Conservation (phyloP, 2,888 invertebrate genomes). For the Noctua pronuba region DNA sequence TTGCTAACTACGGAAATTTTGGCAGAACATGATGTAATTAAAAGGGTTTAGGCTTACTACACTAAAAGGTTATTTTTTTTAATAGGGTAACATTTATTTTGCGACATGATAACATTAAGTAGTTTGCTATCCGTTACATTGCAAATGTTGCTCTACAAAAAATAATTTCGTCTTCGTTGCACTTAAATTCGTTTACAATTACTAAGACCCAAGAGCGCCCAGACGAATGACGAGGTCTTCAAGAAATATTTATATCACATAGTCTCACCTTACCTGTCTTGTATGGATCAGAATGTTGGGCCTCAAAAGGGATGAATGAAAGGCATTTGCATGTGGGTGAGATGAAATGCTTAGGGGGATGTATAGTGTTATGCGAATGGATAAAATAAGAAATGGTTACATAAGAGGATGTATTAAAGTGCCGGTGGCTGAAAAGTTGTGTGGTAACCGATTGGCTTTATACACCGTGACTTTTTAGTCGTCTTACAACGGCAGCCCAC, state of each 20-base stretch:
- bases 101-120: not conserved
- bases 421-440: no score
- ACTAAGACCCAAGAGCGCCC: not conserved
- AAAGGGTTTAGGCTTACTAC: not conserved
- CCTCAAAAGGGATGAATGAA: no score
- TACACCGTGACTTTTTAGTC: no score
- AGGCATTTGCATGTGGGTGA: no score
- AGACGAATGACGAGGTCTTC: not conserved
- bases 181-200: not conserved
- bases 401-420: no score
- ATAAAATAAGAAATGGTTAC: no score
- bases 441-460: no score
- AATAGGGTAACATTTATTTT: not conserved
- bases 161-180: not conserved
- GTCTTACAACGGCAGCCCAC: no score
- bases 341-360: no score
- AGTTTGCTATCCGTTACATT: not conserved
- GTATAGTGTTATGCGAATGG: no score
- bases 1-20: slow-evolving; percentile 21
- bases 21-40: slow-evolving; percentile 14
- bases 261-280: not conserved
- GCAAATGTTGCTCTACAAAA: not conserved
- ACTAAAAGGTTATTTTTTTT: not conserved
- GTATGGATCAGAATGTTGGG: no score
- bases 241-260: not conserved